A percentile compares a stretch with the other conserved stretches of the same genome.
Evolutionary conservation across 2,888 invertebrate genomes (phyloP).

Genomic region (Acleris laterana): DNA sequence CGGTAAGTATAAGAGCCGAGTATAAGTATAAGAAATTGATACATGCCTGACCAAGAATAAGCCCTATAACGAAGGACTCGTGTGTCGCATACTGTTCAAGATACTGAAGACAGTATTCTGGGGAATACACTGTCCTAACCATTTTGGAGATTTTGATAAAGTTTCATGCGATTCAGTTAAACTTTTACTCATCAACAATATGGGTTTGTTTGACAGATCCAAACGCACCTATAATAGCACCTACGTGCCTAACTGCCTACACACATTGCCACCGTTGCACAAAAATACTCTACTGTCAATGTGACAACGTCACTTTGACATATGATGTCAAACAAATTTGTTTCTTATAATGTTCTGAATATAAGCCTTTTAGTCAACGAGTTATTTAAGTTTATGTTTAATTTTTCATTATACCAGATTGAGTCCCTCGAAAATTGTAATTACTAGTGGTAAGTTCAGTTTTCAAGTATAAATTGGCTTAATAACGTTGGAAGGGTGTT

Average conservation of each 20-base stretch:
- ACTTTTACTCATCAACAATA: constrained; percentile 18
- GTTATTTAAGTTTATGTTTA: no score
- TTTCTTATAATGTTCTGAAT: not conserved
- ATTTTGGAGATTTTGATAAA: constrained; percentile 59
- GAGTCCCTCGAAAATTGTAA: no score
- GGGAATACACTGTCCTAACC: constrained; percentile 88
- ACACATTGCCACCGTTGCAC: constrained; percentile 24
- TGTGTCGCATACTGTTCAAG: constrained; percentile 86
- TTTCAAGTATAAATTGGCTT: no score
- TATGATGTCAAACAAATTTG: not conserved
- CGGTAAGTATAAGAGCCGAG: not conserved
- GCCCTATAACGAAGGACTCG: constrained; percentile 87
- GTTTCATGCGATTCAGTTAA: constrained; percentile 3
- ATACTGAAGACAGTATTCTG: constrained; percentile 88
- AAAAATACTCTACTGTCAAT: not conserved
- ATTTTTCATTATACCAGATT: no score
- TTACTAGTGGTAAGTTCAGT: no score
- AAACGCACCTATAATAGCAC: constrained; percentile 16
- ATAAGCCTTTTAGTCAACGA: not conserved
- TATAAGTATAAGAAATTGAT: constrained; percentile 16
- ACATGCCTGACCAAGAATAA: constrained; percentile 92
- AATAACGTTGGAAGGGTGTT: no score
- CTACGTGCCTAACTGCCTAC: no score
- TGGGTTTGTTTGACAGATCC: constrained; percentile 18
- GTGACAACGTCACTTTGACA: not conserved